phyloP scores from a whole-genome alignment of 2,888 invertebrate species.

The Eubasilissa splendida region DNA sequence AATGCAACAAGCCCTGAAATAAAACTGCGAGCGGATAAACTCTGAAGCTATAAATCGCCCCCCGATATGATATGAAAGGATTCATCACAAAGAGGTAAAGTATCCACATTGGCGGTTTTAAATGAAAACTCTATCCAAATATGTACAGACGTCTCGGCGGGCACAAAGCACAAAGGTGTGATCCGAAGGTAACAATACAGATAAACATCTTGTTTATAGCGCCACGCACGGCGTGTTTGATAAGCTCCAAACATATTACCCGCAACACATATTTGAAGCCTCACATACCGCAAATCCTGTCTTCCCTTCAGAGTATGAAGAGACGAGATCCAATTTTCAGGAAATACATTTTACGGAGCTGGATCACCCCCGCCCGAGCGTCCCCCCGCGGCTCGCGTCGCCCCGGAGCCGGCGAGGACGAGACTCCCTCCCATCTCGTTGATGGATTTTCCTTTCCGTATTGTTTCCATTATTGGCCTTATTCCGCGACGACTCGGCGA shows the following conservation, averaged over 20 bases:
- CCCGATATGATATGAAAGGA: too few relatives aligned
- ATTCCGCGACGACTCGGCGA: conserved; percentile 24
- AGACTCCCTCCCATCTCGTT: background rate
- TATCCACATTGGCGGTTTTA: background rate
- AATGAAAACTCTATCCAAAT: background rate
- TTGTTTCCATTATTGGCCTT: conserved; percentile 54
- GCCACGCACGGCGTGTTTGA: conserved; percentile 37
- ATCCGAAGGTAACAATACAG: conserved; percentile 11
- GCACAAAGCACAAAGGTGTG: background rate
- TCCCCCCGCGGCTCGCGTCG: too few relatives aligned
- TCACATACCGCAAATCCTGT: conserved; percentile 51
- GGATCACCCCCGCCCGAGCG: conserved; percentile 35
- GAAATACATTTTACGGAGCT: conserved; percentile 51
- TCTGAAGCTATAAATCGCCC: too few relatives aligned
- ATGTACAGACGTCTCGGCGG: background rate
- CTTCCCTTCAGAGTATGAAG: conserved; percentile 48
- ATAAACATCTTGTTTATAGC: conserved; percentile 32
- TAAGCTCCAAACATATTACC: conserved; percentile 47
- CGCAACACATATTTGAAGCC: conserved; percentile 37
- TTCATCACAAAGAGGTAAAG: too few relatives aligned
- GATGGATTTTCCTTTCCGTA: conserved; percentile 53
- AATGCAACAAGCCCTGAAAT: too few relatives aligned
- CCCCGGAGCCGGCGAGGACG: background rate
- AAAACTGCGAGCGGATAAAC: too few relatives aligned
- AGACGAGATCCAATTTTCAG: conserved; percentile 57